Evolutionary conservation across 2,797 vertebrate species (phyloP).

Genomic region (Chelmon rostratus): DNA sequence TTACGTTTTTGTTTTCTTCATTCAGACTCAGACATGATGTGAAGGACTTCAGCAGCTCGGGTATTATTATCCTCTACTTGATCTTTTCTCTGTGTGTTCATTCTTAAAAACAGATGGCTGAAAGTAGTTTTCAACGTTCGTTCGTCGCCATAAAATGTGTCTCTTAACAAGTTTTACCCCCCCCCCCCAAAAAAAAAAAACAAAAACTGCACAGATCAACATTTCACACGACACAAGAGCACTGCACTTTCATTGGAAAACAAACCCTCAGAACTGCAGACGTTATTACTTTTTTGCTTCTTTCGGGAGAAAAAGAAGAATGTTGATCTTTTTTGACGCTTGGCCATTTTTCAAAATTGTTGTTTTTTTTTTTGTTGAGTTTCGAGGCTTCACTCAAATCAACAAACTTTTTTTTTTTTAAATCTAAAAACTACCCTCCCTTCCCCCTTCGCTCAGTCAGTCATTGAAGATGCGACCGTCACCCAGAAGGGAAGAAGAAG

Average conservation of each 20-base stretch:
- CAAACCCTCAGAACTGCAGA: conserved; percentile 42
- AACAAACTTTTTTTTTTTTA: conserved; percentile 13
- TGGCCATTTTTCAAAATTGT: neutral
- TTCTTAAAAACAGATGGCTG: neutral
- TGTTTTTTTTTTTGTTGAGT: neutral
- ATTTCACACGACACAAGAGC: conserved; percentile 47
- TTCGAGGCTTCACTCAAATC: conserved; percentile 19
- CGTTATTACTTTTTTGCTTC: neutral
- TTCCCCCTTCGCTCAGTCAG: neutral
- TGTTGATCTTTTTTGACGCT: neutral
- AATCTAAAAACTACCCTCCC: conserved; percentile 30
- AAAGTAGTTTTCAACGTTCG: neutral
- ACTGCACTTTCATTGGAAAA: conserved; percentile 58
- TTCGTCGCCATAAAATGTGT: neutral
- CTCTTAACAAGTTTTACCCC: neutral
- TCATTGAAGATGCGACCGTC: conserved; percentile 22
- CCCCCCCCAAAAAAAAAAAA: no score
- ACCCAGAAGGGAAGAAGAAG: conserved; percentile 47
- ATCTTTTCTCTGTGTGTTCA: neutral
- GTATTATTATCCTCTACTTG: neutral
- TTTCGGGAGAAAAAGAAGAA: conserved; percentile 35
- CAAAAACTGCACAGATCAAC: conserved; percentile 38
- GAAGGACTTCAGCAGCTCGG: conserved; percentile 28
- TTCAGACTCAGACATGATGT: conserved; percentile 3
- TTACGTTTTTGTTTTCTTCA: neutral